Base-by-base conservation (phyloP, 2,113 vertebrate species). In the Clarias magur region DNA sequence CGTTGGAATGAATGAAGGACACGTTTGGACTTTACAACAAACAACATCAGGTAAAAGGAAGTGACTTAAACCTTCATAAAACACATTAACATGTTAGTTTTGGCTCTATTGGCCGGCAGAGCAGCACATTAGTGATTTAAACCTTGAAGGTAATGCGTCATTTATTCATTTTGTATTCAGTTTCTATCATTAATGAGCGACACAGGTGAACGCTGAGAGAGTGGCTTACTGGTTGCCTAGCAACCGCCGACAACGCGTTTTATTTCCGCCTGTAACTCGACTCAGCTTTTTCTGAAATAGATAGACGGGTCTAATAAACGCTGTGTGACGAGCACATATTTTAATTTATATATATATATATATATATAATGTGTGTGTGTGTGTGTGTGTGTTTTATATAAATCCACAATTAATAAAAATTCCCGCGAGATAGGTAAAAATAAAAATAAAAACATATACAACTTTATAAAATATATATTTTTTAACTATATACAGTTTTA, bases 181-280 rank as follows among this genome's bases (percentile, higher is more conserved):
- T 59, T 80, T 34, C 53, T 57, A 4, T 59, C 4, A 21, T 57
- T 59, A 19, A 25, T 25, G 3, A 53, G 38, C 13, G 9, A 56
- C 53, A 6, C 56, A 80, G 76, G 54, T 80, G 78, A 59, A 57
- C 53, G 11, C 2, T n/a, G 16, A 17, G 53, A 0, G 27, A n/a
- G 76, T 15, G n/a, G 53, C 16, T 79, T n/a, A 30, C 65, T 10
- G 70, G 82, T 83, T 68, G 82, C 82, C n/a, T 83, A 70, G 65
- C 82, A 83, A 83, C 82, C 82, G 21, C 42, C 57, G 82, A 83
- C 65, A 21, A n/a, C 4, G 75, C 17, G 15, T 80, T 80, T 34
- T 80, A 19, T 79, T 17, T 79, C 53, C 9, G 6, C 48, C 5
- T 78, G 53, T 53, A 76, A n/a, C 42, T n/a, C 15, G 23, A 11